A percentile compares a stretch with the other conserved stretches of the same genome.
phyloP scores from a whole-genome alignment of 2,888 invertebrate species.

The Timandra comae region DNA sequence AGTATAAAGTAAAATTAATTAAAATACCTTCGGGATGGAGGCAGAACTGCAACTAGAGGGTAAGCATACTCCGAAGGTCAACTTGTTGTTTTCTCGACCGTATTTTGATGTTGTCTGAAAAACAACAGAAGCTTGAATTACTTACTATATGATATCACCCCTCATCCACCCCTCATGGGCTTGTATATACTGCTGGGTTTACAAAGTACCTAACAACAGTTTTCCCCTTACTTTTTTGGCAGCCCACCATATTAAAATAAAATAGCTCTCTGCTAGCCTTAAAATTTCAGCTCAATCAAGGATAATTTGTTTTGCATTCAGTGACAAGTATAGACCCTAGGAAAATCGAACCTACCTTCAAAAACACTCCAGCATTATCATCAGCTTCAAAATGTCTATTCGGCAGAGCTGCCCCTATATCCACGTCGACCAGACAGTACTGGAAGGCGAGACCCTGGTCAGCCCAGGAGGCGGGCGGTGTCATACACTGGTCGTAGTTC shows the following conservation, averaged over 20 bases:
- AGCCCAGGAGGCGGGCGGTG: slow-evolving; percentile 22
- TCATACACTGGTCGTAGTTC: slow-evolving; percentile 39
- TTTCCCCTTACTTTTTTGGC: too few species aligned
- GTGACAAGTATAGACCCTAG: too few species aligned
- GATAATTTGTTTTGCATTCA: too few species aligned
- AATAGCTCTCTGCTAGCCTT: too few species aligned
- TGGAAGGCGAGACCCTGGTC: slow-evolving; percentile 26
- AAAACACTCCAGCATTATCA: slow-evolving; percentile 19
- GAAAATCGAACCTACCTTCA: slow-evolving; percentile 26
- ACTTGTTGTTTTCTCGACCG: slow-evolving; percentile 20
- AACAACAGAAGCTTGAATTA: too few species aligned
- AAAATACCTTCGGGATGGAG: slow-evolving; percentile 27
- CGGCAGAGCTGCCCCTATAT: background rate
- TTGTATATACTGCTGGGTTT: too few species aligned
- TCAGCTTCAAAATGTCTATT: slow-evolving; percentile 13
- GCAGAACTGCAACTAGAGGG: slow-evolving; percentile 28
- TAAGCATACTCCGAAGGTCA: slow-evolving; percentile 35
- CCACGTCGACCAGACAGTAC: slow-evolving; percentile 36
- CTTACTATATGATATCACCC: too few species aligned
- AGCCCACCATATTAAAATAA: background rate
- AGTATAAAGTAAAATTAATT: too few species aligned
- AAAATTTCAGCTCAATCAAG: too few species aligned
- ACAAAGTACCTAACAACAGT: too few species aligned
- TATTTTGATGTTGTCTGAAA: slow-evolving; percentile 23
- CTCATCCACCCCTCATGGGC: too few species aligned